Conservation (phyloP, 2,113 vertebrate genomes). For the Paraplagusia blochii region DNA sequence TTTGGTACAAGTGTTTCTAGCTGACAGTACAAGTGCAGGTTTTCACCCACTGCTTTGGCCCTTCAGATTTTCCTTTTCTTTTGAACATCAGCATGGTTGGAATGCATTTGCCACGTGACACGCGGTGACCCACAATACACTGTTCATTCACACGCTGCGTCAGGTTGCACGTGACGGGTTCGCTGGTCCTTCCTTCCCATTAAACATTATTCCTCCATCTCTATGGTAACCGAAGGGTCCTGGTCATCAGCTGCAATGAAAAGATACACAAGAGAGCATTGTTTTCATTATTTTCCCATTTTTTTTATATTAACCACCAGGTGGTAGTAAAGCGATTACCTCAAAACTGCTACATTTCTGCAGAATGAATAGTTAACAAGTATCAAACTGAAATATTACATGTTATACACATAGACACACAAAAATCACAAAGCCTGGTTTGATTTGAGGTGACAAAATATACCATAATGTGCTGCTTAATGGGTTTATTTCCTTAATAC, state of each 20-base stretch:
- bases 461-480: too few relatives aligned
- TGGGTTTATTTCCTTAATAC: too few relatives aligned
- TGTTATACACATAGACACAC: too few relatives aligned
- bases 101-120: slow-evolving; percentile 37
- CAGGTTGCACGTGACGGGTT: too few relatives aligned
- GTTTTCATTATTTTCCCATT: too few relatives aligned
- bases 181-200: slow-evolving; percentile 14
- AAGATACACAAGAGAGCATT: not conserved
- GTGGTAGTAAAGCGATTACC: slow-evolving; percentile 25
- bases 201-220: slow-evolving; percentile 67
- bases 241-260: slow-evolving; percentile 65
- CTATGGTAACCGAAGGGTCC: slow-evolving; percentile 71
- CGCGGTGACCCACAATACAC: slow-evolving; percentile 13
- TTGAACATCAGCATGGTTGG: slow-evolving; percentile 31
- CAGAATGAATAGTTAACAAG: too few relatives aligned
- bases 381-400: too few relatives aligned
- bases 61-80: slow-evolving; percentile 9
- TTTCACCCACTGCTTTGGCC: slow-evolving; percentile 40
- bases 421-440: too few relatives aligned
- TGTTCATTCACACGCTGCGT: slow-evolving; percentile 17
- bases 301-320: slow-evolving; percentile 36
- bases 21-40: slow-evolving; percentile 18
- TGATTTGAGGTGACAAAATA: too few relatives aligned
- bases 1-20: slow-evolving; percentile 30
- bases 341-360: too few relatives aligned